Conservation (phyloP, 2,113 vertebrate species). For the Chaenocephalus aceratus region DNA sequence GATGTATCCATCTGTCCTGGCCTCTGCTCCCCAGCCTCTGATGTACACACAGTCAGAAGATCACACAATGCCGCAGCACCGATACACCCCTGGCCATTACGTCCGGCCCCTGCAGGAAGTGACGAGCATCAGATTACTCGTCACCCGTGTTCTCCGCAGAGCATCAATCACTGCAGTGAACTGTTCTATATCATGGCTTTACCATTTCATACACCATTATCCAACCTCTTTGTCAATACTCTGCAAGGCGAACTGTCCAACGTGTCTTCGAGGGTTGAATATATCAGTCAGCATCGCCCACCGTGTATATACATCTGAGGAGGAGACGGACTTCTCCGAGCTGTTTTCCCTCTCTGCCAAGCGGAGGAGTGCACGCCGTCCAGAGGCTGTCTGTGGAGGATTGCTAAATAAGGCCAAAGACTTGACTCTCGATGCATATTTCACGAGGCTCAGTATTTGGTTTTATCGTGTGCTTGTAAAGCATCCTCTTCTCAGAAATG, state of each 20-base stretch:
- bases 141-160: too few species aligned
- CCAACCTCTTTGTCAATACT: neutral
- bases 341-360: neutral
- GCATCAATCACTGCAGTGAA: neutral
- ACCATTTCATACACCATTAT: neutral
- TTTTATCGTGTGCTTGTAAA: neutral
- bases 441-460: slow-evolving; percentile 19
- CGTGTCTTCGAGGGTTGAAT: neutral
- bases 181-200: neutral
- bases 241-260: neutral
- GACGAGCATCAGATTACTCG: too few species aligned
- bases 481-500: neutral
- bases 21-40: slow-evolving; percentile 24
- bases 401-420: slow-evolving; percentile 19
- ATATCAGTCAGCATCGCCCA: neutral
- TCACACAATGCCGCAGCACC: neutral
- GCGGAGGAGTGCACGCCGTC: neutral
- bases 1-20: slow-evolving; percentile 64
- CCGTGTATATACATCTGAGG: neutral
- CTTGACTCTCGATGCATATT: slow-evolving; percentile 14
- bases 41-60: slow-evolving; percentile 25
- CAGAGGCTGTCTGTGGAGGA: slow-evolving; percentile 4
- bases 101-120: too few species aligned
- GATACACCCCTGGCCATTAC: neutral
- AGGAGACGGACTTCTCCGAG: slow-evolving; percentile 15